Evolutionary conservation across 2,797 vertebrate genomes (phyloP).

Genomic region (Sebastes vulpes): DNA sequence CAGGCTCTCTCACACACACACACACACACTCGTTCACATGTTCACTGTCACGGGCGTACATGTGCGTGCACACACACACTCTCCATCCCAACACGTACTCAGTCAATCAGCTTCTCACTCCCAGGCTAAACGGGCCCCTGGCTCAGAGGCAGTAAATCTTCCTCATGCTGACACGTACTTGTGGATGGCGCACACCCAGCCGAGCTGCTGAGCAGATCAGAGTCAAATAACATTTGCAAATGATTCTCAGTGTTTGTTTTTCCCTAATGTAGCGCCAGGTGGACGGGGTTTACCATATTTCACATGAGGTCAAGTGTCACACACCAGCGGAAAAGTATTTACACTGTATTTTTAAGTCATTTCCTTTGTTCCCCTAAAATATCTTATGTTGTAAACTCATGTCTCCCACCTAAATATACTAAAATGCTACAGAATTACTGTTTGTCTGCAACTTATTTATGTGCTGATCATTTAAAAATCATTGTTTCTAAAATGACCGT

Average conservation of each 20-base stretch:
- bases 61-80: conserved; percentile 2
- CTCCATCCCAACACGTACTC: conserved; percentile 66
- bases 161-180: conserved; percentile 72
- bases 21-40: conserved; percentile 15
- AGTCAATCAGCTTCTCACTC: conserved; percentile 72
- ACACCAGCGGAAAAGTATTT: conserved; percentile 19
- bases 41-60: conserved; percentile 29
- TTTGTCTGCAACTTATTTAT: neutral
- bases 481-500: neutral
- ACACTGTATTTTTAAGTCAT: conserved; percentile 10
- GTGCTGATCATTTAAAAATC: neutral
- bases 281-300: conserved; percentile 46
- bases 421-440: neutral
- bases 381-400: neutral
- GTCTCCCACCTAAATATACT: neutral
- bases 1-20: neutral
- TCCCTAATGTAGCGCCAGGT: conserved; percentile 54
- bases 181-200: conserved; percentile 73
- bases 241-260: conserved; percentile 72
- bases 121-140: conserved; percentile 50
- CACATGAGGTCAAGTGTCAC: conserved; percentile 57
- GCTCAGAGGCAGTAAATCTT: conserved; percentile 79
- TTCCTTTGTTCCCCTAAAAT: conserved; percentile 1
- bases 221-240: conserved; percentile 75
- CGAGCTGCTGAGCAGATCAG: conserved; percentile 71